Conservation (phyloP, 2,797 vertebrate genomes). For the Heteromormyrus szaboi region DNA sequence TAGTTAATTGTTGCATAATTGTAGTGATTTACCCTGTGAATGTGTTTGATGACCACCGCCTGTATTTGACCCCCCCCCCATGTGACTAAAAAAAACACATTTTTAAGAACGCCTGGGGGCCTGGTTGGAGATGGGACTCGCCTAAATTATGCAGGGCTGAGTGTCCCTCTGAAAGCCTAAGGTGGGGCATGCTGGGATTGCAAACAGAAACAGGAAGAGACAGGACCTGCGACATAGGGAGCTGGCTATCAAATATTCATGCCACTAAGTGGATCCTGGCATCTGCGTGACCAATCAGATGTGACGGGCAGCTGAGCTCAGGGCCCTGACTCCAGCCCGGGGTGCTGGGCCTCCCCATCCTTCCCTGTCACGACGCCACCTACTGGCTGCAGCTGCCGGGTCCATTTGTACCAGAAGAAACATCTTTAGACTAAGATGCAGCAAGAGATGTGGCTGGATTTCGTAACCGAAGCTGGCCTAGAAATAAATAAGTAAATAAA, state of each 20-base stretch:
- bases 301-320: constrained; percentile 8
- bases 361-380: background rate
- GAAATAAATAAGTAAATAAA: background rate
- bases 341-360: background rate
- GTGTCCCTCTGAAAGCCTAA: constrained; percentile 39
- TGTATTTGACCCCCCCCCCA: background rate
- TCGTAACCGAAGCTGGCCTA: no score
- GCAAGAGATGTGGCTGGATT: background rate
- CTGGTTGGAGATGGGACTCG: constrained; percentile 32
- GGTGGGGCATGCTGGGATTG: constrained; percentile 56
- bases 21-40: background rate
- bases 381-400: background rate
- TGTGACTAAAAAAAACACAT: background rate
- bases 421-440: background rate
- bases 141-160: constrained; percentile 67
- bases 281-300: background rate
- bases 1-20: background rate
- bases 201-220: constrained; percentile 62
- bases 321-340: background rate
- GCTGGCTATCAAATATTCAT: constrained; percentile 50
- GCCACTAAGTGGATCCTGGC: constrained; percentile 13
- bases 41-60: background rate
- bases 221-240: constrained; percentile 50
- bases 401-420: background rate
- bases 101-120: background rate